These are phyloP conservation scores for Drosophila kokeensis DNA, from an alignment of 2,888 invertebrate genomes.

Conservation along the genomic window DNA sequence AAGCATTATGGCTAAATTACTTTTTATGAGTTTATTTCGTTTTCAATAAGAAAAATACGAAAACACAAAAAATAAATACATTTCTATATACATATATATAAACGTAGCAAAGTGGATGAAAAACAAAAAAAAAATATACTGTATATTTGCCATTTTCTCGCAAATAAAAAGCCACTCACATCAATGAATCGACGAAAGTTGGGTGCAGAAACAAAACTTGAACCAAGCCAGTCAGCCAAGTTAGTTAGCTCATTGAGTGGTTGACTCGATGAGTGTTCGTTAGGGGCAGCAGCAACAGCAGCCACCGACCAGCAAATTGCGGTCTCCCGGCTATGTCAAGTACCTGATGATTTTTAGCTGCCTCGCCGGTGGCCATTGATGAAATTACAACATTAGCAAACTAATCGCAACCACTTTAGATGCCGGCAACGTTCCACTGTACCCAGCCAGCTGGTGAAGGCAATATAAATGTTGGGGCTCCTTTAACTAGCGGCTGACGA, in stretches of 20 bases:
- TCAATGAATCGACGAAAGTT: constrained; percentile 75
- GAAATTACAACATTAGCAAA: constrained; percentile 80
- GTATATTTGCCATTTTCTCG: constrained; percentile 59
- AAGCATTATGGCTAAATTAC: constrained; percentile 80
- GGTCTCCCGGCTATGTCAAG: constrained; percentile 68
- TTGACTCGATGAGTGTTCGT: constrained; percentile 22
- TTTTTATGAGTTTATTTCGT: constrained; percentile 80
- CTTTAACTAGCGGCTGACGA: constrained; percentile 33
- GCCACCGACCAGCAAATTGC: constrained; percentile 49
- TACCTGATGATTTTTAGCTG: constrained; percentile 78
- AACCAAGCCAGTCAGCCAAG: constrained; percentile 10
- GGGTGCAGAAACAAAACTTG: constrained; percentile 59
- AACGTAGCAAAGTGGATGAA: constrained; percentile 6
- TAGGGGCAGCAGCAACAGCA: constrained; percentile 6
- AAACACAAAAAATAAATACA: constrained; percentile 25
- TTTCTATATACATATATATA: neutral
- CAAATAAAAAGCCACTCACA: constrained; percentile 80
- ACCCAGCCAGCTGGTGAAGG: neutral
- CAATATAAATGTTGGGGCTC: constrained; percentile 64
- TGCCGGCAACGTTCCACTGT: constrained; percentile 60
- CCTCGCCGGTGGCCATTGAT: constrained; percentile 63
- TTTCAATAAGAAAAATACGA: constrained; percentile 57
- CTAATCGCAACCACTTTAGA: constrained; percentile 80
- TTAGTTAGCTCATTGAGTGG: constrained; percentile 10
- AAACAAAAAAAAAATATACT: constrained; percentile 22